Percentiles rank a stretch among this genome's conserved stretches.
phyloP scores from a whole-genome alignment of 2,113 vertebrate species.

The Dasypus novemcinctus region DNA sequence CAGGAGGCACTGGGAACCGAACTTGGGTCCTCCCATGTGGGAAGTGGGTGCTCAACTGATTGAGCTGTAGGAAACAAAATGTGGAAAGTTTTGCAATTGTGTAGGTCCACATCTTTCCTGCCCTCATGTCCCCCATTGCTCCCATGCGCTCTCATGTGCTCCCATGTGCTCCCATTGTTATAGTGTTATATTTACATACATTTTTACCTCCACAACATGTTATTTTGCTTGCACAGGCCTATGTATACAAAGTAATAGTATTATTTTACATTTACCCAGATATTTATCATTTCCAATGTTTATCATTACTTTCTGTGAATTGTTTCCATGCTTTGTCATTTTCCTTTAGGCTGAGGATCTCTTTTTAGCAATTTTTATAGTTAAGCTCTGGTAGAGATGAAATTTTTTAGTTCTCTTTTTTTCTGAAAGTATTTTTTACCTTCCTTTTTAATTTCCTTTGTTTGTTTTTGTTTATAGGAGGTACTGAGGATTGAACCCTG shows the following conservation, averaged over 20 bases:
- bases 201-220: not conserved
- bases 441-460: too few species aligned
- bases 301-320: not conserved
- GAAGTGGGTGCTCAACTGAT: too few species aligned
- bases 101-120: not conserved
- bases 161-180: not conserved
- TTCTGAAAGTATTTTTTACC: not conserved
- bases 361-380: not conserved
- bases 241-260: not conserved
- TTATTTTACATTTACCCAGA: not conserved
- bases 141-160: too few species aligned
- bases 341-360: not conserved
- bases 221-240: not conserved
- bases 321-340: not conserved
- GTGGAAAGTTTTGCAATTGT: not conserved
- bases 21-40: too few species aligned
- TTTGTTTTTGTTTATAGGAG: too few species aligned
- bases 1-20: too few species aligned
- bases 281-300: not conserved
- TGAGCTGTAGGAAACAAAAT: not conserved
- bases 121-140: not conserved
- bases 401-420: not conserved
- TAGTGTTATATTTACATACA: not conserved
- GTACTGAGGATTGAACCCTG: too few species aligned
- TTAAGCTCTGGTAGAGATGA: not conserved